Evolutionary conservation across 2,113 vertebrate genomes (phyloP).

Genomic region (Zapornia atra): DNA sequence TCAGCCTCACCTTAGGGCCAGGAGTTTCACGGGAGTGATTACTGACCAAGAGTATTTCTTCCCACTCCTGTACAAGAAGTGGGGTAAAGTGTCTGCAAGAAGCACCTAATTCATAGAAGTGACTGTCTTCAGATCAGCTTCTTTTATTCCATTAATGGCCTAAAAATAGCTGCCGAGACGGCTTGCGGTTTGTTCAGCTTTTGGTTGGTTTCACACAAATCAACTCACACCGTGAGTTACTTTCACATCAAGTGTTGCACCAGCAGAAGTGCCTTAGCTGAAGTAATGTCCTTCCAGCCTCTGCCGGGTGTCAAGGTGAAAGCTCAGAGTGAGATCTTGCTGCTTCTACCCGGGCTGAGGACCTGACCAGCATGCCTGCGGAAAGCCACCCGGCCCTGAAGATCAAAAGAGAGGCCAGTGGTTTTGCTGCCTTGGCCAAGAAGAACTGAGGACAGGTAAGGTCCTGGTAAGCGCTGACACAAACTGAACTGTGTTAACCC

Average conservation of each 20-base stretch:
- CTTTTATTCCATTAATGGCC: background rate
- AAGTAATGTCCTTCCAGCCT: background rate
- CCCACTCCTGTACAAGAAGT: background rate
- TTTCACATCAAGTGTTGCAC: background rate
- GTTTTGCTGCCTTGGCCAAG: background rate
- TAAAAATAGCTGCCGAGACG: constrained; percentile 22
- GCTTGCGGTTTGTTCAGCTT: background rate
- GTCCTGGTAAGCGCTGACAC: background rate
- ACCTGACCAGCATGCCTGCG: background rate
- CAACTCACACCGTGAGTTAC: background rate
- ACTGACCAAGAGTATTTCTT: background rate
- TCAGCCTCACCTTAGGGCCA: background rate
- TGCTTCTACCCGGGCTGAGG: background rate
- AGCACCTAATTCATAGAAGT: background rate
- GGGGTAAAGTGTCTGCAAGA: background rate
- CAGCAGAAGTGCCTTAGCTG: background rate
- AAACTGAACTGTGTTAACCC: background rate
- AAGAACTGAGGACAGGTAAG: background rate
- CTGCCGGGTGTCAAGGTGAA: background rate
- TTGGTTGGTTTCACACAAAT: background rate
- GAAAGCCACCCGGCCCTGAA: background rate
- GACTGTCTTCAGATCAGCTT: background rate
- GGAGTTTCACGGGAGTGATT: background rate
- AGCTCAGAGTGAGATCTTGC: background rate
- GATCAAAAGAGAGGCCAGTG: background rate